Evolutionary conservation across 2,888 invertebrate genomes (phyloP), one percentile per base, ranked within the genome.

Genomic region (Hoplodrina ambigua): DNA sequence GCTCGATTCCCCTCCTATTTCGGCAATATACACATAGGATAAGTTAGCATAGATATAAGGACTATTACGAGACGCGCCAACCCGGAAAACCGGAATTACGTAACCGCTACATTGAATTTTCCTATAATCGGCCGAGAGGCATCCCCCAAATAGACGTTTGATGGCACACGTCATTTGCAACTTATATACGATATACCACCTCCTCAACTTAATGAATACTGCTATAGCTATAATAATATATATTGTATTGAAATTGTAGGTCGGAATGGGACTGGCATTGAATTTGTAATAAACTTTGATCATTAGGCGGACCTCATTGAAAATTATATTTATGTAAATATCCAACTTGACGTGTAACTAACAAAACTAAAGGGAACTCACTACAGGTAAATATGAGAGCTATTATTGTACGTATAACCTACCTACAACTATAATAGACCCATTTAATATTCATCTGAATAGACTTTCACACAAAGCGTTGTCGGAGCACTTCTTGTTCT

Each of bases 51-150:
- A 78, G 73, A 81, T 85, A 80, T 78, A 85, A 81, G 84, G 87
- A 88, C 90, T 90, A 92, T 93, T 93, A 93, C 91, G 82, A 86
- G 82, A 86, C 89, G 94, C 92, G 93, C 84, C 88, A 92, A 90
- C 84, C 92, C 94, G 94, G 93, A 94, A 94, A 94, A 93, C 94
- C 93, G 92, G 92, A 95, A 94, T 94, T 94, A 93, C 93, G 88
- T 89, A 89, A 90, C 92, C 93, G 94, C 85, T 93, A 93, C 94
- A 94, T 94, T 94, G 92, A 91, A 92, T 92, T 92, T 93, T 91
- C 91, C 90, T 91, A 91, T 93, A 93, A 94, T 91, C 90, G 88
- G 84, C 82, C 82, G 81, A 81, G 84, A 84, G 57, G 57, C 60
- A 50, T 55, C 58, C 70, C 57, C 55, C 37, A 59, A 69, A 67